These are phyloP conservation scores for Aphidius ervi DNA, from an alignment of 1,140 invertebrate genomes.

Conservation along the genomic window DNA sequence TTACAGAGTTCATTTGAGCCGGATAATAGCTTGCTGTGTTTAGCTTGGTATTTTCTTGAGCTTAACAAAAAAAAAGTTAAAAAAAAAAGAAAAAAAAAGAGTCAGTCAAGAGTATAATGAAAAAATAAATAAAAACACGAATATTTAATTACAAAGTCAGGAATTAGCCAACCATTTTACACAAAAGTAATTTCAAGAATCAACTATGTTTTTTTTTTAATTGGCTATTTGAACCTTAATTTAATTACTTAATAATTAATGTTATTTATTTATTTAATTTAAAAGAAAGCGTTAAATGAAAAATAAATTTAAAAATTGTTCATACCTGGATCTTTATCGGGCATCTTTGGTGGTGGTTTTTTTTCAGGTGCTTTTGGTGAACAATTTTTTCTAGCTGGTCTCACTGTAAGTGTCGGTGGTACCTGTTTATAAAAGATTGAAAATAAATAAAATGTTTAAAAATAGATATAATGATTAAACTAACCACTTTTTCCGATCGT, in stretches of 20 bases:
- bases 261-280: too few relatives aligned
- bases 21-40: conserved; percentile 1
- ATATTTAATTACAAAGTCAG: too few relatives aligned
- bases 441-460: conserved; percentile 25
- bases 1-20: neutral
- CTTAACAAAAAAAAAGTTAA: neutral
- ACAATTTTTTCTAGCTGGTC: conserved; percentile 60
- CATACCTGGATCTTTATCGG: conserved; percentile 45
- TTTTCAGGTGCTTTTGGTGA: conserved; percentile 59
- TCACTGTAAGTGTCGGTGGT: conserved; percentile 56
- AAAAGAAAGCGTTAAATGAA: too few relatives aligned
- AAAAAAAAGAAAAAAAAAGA: too few relatives aligned
- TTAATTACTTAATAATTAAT: too few relatives aligned
- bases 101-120: too few relatives aligned
- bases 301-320: too few relatives aligned
- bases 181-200: too few relatives aligned
- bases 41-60: conserved; percentile 10
- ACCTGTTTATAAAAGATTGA: conserved; percentile 41
- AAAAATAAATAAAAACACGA: too few relatives aligned
- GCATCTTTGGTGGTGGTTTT: conserved; percentile 41
- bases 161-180: too few relatives aligned
- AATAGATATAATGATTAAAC: conserved; percentile 28
- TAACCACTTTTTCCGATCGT: conserved; percentile 71
- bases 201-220: too few relatives aligned
- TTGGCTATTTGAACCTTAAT: too few relatives aligned